Conservation (phyloP, 2,113 vertebrate species). For the Bothrops jararaca region DNA sequence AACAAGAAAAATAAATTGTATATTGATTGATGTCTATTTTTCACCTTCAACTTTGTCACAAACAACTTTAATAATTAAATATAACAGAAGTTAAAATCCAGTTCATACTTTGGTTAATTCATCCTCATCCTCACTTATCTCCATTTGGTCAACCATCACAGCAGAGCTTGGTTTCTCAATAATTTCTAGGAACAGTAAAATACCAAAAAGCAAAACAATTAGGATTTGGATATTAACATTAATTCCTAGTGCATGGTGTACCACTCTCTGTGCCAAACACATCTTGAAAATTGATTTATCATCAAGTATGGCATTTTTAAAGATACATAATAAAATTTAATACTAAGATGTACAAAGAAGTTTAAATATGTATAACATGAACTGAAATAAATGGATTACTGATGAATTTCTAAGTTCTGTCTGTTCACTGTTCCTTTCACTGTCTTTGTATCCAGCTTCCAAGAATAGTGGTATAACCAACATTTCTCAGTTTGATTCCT, state of each 20-base stretch:
- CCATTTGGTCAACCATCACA: neutral
- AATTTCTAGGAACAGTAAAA: conserved; percentile 38
- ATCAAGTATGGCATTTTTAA: neutral
- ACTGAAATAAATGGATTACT: neutral
- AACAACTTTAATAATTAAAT: neutral
- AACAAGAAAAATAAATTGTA: neutral
- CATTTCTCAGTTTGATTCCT: neutral
- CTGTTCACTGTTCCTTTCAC: neutral
- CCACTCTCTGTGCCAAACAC: neutral
- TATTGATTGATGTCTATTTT: neutral
- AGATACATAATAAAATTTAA: neutral
- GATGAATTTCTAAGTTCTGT: neutral
- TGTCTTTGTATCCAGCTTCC: neutral
- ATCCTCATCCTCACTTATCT: neutral
- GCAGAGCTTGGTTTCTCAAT: neutral
- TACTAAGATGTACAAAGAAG: neutral
- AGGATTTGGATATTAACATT: neutral
- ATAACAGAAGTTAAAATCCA: neutral
- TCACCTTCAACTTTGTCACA: neutral
- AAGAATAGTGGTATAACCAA: neutral
- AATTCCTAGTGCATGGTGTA: neutral
- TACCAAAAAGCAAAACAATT: neutral
- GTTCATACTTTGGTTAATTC: conserved; percentile 46
- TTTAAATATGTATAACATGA: neutral
- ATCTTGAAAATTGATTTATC: neutral